Percentiles rank a stretch among this genome's conserved stretches.
Evolutionary conservation across 2,888 invertebrate species (phyloP).

Genomic region (Chalcis sispes): DNA sequence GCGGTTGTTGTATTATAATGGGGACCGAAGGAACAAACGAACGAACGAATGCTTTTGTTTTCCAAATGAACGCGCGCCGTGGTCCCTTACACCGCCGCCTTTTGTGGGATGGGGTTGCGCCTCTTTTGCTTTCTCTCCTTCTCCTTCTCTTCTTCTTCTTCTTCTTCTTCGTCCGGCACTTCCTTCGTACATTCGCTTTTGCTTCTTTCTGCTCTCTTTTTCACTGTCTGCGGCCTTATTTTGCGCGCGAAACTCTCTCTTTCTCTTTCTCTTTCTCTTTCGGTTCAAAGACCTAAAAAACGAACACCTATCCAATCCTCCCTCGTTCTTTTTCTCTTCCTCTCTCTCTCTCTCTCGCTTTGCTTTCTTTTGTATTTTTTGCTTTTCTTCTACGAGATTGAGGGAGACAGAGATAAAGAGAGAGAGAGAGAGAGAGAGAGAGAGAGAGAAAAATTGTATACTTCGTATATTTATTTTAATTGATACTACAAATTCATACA

Average conservation of each 20-base stretch:
- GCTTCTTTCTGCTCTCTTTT: constrained; percentile 58
- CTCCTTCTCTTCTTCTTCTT: constrained; percentile 29
- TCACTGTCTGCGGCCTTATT: constrained; percentile 39
- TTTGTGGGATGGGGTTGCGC: constrained; percentile 50
- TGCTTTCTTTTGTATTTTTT: not conserved
- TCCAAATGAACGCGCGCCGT: constrained; percentile 65
- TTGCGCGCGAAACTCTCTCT: constrained; percentile 25
- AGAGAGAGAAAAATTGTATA: not conserved
- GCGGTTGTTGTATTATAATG: constrained; percentile 68
- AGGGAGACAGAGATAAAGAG: too few relatives aligned
- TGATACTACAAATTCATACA: too few relatives aligned
- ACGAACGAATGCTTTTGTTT: constrained; percentile 72
- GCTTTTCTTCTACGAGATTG: not conserved
- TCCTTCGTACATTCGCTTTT: constrained; percentile 50
- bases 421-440: too few relatives aligned
- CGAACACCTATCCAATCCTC: constrained; percentile 24
- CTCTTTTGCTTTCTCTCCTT: constrained; percentile 29
- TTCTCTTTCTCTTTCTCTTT: not conserved
- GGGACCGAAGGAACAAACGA: constrained; percentile 55
- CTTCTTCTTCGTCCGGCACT: constrained; percentile 38
- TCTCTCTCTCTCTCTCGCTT: constrained; percentile 1
- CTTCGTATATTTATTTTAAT: not conserved
- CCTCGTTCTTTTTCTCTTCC: not conserved
- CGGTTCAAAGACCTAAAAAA: constrained; percentile 52
- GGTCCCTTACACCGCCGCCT: constrained; percentile 57